Evolutionary conservation across 2,888 invertebrate species (phyloP).

Genomic region (Drosophila nigricruria): DNA sequence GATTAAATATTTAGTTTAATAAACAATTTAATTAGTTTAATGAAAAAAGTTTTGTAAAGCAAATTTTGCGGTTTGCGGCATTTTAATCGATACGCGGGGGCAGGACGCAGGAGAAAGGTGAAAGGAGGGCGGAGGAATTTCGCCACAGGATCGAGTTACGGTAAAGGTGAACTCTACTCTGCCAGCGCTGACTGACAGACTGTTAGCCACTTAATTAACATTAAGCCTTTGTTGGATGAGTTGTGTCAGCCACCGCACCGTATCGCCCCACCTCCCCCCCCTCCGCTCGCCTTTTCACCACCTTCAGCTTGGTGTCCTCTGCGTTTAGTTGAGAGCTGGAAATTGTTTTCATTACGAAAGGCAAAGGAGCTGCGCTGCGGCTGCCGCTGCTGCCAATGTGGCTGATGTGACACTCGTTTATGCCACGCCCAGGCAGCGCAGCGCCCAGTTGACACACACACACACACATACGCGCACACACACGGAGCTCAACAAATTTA

Average conservation of each 20-base stretch:
- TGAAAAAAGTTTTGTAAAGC: slow-evolving; percentile 25
- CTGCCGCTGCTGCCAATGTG: slow-evolving; percentile 17
- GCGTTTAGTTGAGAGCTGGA: slow-evolving; percentile 48
- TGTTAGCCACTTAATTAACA: slow-evolving; percentile 67
- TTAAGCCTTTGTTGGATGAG: slow-evolving; percentile 50
- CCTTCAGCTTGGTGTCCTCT: neutral
- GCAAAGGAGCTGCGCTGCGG: slow-evolving; percentile 16
- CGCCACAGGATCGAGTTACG: slow-evolving; percentile 11
- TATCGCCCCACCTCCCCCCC: neutral
- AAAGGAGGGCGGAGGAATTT: neutral
- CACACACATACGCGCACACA: neutral
- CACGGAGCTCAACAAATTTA: slow-evolving; percentile 50
- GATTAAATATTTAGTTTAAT: slow-evolving; percentile 28
- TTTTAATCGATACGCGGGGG: slow-evolving; percentile 22
- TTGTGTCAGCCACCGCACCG: neutral
- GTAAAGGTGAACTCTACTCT: neutral
- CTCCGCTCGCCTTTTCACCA: neutral
- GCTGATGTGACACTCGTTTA: slow-evolving; percentile 19
- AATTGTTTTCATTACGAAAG: slow-evolving; percentile 60
- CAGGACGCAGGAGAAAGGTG: neutral
- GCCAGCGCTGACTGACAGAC: slow-evolving; percentile 19
- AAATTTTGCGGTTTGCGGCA: slow-evolving; percentile 33
- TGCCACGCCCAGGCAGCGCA: slow-evolving; percentile 24
- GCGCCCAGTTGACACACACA: slow-evolving; percentile 25
- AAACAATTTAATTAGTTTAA: slow-evolving; percentile 31